Percentiles rank a stretch among this genome's conserved stretches.
Conservation (phyloP, 2,888 invertebrate genomes). For the Drosophila pseudotalamancana region DNA sequence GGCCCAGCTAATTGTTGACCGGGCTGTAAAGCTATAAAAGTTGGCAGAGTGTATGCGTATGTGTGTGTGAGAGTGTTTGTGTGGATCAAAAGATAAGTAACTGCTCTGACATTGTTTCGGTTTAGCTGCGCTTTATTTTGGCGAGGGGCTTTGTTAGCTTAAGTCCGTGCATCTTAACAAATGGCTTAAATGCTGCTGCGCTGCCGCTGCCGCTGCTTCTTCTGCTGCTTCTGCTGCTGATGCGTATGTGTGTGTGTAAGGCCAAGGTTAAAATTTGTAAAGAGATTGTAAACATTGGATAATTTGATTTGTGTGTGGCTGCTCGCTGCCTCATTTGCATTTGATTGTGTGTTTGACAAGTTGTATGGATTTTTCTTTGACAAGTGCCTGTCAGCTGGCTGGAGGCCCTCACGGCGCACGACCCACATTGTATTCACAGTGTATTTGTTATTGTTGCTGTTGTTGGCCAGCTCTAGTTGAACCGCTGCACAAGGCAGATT, state of each 20-base stretch:
- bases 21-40: constrained; percentile 19
- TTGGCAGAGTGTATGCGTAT: neutral
- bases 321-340: constrained; percentile 68
- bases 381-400: constrained; percentile 66
- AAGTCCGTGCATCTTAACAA: constrained; percentile 51
- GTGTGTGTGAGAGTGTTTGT: constrained; percentile 1
- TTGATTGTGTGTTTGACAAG: constrained; percentile 66
- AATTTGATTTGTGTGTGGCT: constrained; percentile 50
- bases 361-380: constrained; percentile 72
- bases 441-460: constrained; percentile 3
- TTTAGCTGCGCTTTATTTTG: constrained; percentile 59
- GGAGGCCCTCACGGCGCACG: constrained; percentile 53
- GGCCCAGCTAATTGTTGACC: constrained; percentile 41
- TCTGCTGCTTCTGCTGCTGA: constrained; percentile 10
- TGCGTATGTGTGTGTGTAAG: constrained; percentile 53
- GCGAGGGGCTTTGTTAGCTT: constrained; percentile 34
- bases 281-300: constrained; percentile 77
- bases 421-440: constrained; percentile 56
- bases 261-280: constrained; percentile 78
- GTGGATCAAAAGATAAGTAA: constrained; percentile 38
- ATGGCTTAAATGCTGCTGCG: constrained; percentile 41
- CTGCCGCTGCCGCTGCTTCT: constrained; percentile 8
- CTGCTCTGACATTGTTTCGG: constrained; percentile 68
- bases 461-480: constrained; percentile 3
- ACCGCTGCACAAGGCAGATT: constrained; percentile 18